phyloP scores from a whole-genome alignment of 2,888 invertebrate genomes.

The Ornithoptera priamus region DNA sequence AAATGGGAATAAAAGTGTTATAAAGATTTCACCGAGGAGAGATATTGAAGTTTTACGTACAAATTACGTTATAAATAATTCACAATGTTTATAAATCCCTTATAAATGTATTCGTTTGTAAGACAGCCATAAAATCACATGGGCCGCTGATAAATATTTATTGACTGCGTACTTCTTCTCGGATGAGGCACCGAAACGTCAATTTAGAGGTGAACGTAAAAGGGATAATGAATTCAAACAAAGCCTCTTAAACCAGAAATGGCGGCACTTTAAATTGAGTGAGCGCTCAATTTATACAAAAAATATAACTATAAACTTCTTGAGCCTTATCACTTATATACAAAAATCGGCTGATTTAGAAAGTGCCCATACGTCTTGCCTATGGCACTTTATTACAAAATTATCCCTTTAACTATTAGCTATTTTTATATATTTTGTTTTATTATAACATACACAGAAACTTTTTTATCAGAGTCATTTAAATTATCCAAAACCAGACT shows the following conservation, averaged over 20 bases:
- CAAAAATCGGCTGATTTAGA: too few relatives aligned
- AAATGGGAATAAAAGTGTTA: not conserved
- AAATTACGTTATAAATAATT: slow-evolving; percentile 25
- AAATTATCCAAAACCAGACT: too few relatives aligned
- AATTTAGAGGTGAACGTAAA: slow-evolving; percentile 16
- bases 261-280: slow-evolving; percentile 1
- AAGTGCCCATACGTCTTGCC: too few relatives aligned
- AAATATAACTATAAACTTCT: not conserved
- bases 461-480: too few relatives aligned
- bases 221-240: slow-evolving; percentile 26
- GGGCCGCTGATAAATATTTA: slow-evolving; percentile 29
- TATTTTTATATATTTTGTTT: too few relatives aligned
- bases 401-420: too few relatives aligned
- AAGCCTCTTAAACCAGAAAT: slow-evolving; percentile 15
- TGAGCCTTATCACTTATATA: too few relatives aligned
- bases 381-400: too few relatives aligned
- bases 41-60: slow-evolving; percentile 5
- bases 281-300: slow-evolving; percentile 1
- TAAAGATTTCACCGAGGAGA: not conserved
- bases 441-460: too few relatives aligned
- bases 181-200: slow-evolving; percentile 14
- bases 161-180: slow-evolving; percentile 25
- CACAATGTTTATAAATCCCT: slow-evolving; percentile 23
- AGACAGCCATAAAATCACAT: slow-evolving; percentile 28
- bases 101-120: slow-evolving; percentile 25